phyloP scores from a whole-genome alignment of 2,113 vertebrate genomes.

The Halcyon malimbica region DNA sequence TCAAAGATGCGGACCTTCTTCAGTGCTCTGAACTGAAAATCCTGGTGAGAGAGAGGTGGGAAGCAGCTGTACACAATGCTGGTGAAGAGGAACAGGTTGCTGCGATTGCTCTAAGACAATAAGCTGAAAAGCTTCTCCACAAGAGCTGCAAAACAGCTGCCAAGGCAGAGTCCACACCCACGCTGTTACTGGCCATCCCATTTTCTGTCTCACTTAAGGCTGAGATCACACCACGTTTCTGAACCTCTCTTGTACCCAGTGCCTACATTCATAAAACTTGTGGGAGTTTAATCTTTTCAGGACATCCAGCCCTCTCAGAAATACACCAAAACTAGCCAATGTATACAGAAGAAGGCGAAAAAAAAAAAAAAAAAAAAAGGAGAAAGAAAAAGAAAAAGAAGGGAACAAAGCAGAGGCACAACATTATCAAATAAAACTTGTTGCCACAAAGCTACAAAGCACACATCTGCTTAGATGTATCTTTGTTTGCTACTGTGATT shows the following conservation, averaged over 20 bases:
- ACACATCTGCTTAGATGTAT: background rate
- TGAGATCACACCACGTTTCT: background rate
- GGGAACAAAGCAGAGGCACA: background rate
- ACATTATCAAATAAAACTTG: background rate
- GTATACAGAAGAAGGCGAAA: background rate
- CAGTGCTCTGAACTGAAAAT: conserved; percentile 95
- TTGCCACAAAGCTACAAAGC: background rate
- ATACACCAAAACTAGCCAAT: background rate
- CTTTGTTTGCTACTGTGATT: background rate
- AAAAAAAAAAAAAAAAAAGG: background rate
- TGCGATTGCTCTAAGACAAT: background rate
- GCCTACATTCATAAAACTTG: background rate
- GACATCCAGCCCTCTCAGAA: background rate
- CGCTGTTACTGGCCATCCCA: no score
- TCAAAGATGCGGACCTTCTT: conserved; percentile 91
- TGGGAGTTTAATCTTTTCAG: background rate
- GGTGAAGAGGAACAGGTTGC: background rate
- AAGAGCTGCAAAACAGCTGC: background rate
- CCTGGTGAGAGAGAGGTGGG: conserved; percentile 72
- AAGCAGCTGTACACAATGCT: background rate
- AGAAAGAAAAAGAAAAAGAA: background rate
- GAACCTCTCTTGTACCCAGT: background rate
- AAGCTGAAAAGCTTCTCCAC: background rate
- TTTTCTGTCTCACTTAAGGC: background rate
- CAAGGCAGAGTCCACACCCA: background rate